Base-by-base conservation (phyloP, 2,797 vertebrate species). In the Momotus momota region DNA sequence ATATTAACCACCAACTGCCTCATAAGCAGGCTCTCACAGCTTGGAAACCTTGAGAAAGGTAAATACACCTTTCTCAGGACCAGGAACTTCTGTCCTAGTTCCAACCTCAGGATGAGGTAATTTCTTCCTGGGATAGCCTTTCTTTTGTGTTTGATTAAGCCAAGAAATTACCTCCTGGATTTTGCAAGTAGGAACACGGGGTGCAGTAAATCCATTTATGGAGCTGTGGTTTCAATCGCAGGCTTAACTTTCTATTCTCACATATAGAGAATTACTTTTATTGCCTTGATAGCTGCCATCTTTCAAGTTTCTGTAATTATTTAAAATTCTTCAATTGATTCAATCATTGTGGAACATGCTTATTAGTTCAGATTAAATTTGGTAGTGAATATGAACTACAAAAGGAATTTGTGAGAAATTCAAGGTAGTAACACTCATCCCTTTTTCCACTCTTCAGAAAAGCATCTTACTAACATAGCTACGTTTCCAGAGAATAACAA, bases 141-240 rank as follows among this genome's bases (percentile, higher is more conserved):
- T 79, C 86, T 85, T 92, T 90, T 82, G 74, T 93, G 51, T 43
- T 74, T 80, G 81, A 94, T 71, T 93, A 96, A 90, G 55, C 40
- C 71, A 96, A 88, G 88, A 94, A 96, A 96, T 95, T 92, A 73
- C 57, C 94, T 87, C 71, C 74, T 73, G 64, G 60, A 92, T 93
- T 96, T 88, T 88, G 78, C n/a, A 67, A 71, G 78, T 38, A 92
- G 78, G 66, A 95, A 88, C 52, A 78, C 0, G 0, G 75, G 73
- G 67, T 64, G 67, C 81, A 72, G 2, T 23, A 84, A 90, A 33
- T 70, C 83, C 88, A 94, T 90, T 96, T 95, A 93, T 64, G 90
- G 94, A 93, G 74, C 40, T 75, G 38, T 52, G 71, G 78, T 85
- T 95, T 94, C 81, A 94, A 29, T 86, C 81, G 88, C 55, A 54